Percentiles rank a stretch among this genome's conserved stretches.
phyloP scores from a whole-genome alignment of 2,888 invertebrate species.

The Eristalis tenax region DNA sequence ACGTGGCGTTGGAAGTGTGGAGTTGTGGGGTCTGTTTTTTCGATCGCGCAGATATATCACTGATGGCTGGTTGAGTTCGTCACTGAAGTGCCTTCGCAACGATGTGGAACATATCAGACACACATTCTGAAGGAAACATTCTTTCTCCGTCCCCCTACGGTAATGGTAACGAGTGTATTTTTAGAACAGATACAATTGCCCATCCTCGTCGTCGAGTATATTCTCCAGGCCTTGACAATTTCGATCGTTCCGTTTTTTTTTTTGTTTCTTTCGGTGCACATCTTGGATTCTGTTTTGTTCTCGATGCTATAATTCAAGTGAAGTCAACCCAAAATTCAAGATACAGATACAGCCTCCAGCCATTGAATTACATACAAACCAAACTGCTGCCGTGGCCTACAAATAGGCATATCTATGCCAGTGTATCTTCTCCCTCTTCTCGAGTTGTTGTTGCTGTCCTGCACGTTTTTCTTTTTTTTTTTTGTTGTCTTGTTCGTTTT shows the following conservation, averaged over 20 bases:
- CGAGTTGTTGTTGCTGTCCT: slow-evolving; percentile 28
- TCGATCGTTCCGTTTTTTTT: slow-evolving; percentile 7
- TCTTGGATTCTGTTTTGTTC: slow-evolving; percentile 17
- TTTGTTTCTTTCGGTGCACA: slow-evolving; percentile 18
- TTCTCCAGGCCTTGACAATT: not conserved
- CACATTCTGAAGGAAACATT: not conserved
- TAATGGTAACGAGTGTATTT: slow-evolving; percentile 21
- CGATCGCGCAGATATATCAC: not conserved
- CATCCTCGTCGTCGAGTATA: not conserved
- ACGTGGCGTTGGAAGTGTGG: not conserved
- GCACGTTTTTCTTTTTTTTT: slow-evolving; percentile 3
- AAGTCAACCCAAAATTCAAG: slow-evolving; percentile 60
- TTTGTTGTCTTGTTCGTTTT: slow-evolving; percentile 1
- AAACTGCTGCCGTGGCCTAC: slow-evolving; percentile 62
- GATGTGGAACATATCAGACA: slow-evolving; percentile 20
- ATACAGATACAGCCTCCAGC: slow-evolving; percentile 56
- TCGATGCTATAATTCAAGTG: slow-evolving; percentile 49
- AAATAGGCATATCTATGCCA: slow-evolving; percentile 59
- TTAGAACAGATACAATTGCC: slow-evolving; percentile 43
- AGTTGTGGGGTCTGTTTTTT: not conserved
- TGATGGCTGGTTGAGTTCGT: not conserved
- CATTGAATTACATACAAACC: slow-evolving; percentile 17
- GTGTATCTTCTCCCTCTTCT: slow-evolving; percentile 31
- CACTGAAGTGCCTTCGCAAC: not conserved
- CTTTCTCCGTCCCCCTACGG: not conserved